Conservation (phyloP, 2,888 invertebrate genomes). For the Lasioglossum calceatum region DNA sequence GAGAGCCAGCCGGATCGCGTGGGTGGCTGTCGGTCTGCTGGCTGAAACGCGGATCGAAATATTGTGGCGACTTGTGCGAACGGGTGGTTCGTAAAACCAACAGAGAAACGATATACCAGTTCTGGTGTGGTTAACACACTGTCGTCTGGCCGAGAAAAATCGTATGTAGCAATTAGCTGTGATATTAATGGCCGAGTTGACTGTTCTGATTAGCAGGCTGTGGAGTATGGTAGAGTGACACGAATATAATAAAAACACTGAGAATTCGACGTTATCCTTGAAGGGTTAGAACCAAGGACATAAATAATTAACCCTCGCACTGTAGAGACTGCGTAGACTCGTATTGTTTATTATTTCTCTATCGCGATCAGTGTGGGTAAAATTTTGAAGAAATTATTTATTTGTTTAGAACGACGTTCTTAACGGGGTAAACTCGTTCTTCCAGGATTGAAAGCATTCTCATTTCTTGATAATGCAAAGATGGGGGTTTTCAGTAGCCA, state of each 20-base stretch:
- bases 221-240: not conserved
- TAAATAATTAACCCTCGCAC: not conserved
- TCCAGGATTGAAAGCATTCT: too few relatives aligned
- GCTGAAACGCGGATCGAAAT: constrained; percentile 50
- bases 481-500: too few relatives aligned
- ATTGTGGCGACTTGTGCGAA: constrained; percentile 21
- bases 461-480: too few relatives aligned
- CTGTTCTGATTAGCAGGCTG: not conserved
- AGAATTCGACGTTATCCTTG: not conserved
- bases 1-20: constrained; percentile 68
- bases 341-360: too few relatives aligned
- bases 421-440: not conserved
- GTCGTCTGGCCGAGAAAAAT: not conserved
- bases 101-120: not conserved
- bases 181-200: not conserved
- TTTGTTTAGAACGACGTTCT: not conserved
- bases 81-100: not conserved
- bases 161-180: not conserved
- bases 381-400: too few relatives aligned
- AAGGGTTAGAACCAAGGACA: not conserved
- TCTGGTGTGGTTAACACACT: not conserved
- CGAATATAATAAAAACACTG: not conserved
- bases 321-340: too few relatives aligned
- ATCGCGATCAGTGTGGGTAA: too few relatives aligned
- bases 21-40: constrained; percentile 66